These are phyloP conservation scores for Luehdorfia chinensis DNA, from an alignment of 1,140 invertebrate species.

Conservation along the genomic window DNA sequence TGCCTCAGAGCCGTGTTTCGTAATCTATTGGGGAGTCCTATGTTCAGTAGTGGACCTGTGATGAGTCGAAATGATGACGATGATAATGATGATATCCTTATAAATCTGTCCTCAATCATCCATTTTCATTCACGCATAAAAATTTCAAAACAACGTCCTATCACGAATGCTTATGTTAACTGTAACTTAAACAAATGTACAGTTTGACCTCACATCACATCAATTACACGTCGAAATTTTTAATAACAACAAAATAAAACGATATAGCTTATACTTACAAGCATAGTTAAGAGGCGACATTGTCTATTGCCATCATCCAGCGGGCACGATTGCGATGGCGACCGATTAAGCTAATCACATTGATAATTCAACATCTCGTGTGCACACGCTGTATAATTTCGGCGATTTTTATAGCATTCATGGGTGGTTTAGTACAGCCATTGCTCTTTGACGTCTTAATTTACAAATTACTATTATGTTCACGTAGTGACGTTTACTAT, in stretches of 20 bases:
- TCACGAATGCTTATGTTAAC: constrained; percentile 14
- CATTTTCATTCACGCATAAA: constrained; percentile 4
- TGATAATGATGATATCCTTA: no score
- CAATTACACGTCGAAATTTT: constrained; percentile 32
- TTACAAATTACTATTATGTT: constrained; percentile 33
- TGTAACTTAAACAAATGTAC: constrained; percentile 34
- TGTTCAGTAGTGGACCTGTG: no score
- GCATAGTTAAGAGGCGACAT: not conserved
- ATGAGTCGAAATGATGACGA: no score
- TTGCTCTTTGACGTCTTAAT: constrained; percentile 51
- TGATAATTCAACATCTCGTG: constrained; percentile 54
- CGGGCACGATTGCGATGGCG: constrained; percentile 30
- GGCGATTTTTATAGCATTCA: constrained; percentile 54
- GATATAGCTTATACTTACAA: constrained; percentile 32
- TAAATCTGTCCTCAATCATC: no score
- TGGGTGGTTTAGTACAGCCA: constrained; percentile 47
- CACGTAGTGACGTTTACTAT: constrained; percentile 26
- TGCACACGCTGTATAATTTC: constrained; percentile 62
- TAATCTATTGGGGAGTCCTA: no score
- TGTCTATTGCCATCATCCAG: constrained; percentile 30
- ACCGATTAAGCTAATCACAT: constrained; percentile 64
- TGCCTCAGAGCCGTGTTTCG: no score
- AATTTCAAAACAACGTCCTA: constrained; percentile 10
- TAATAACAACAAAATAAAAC: constrained; percentile 51
- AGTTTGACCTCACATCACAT: constrained; percentile 37